Evolutionary conservation across 2,888 invertebrate genomes (phyloP).

Genomic region (Mellilla xanthometata): DNA sequence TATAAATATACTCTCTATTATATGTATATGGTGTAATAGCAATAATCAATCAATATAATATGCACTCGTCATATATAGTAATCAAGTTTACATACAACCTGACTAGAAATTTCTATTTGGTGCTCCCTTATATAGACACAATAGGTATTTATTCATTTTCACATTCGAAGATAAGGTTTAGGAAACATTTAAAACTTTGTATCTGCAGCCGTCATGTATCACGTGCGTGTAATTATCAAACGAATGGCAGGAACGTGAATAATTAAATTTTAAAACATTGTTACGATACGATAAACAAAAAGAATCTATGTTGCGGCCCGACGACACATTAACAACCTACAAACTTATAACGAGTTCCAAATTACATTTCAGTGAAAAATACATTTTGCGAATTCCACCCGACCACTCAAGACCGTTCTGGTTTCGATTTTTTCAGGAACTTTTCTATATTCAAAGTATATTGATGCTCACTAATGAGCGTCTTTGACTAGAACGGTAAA

Average conservation of each 20-base stretch:
- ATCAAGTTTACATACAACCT: constrained; percentile 12
- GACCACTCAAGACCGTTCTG: constrained; percentile 6
- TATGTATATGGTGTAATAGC: constrained; percentile 8
- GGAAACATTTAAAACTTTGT: not conserved
- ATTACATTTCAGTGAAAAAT: constrained; percentile 14
- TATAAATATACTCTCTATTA: too few relatives aligned
- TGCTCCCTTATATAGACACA: not conserved
- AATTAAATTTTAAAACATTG: constrained; percentile 10
- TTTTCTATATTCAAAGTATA: too few relatives aligned
- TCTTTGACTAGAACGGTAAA: constrained; percentile 1
- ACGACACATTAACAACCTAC: constrained; percentile 10
- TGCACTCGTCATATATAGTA: too few relatives aligned
- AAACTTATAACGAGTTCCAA: constrained; percentile 8
- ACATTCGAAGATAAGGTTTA: not conserved
- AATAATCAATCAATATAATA: constrained; percentile 12
- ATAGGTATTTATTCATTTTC: too few relatives aligned
- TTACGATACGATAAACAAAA: constrained; percentile 13
- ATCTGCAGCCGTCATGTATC: constrained; percentile 12
- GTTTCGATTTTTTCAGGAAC: constrained; percentile 8
- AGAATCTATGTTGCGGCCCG: constrained; percentile 14
- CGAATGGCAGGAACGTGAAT: constrained; percentile 15
- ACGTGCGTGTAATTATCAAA: constrained; percentile 13
- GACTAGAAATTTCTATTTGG: constrained; percentile 7
- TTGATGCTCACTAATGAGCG: not conserved
- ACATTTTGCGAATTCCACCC: constrained; percentile 3